phyloP scores from a whole-genome alignment of 2,888 invertebrate genomes.

The Caenorhabditis sp. region DNA sequence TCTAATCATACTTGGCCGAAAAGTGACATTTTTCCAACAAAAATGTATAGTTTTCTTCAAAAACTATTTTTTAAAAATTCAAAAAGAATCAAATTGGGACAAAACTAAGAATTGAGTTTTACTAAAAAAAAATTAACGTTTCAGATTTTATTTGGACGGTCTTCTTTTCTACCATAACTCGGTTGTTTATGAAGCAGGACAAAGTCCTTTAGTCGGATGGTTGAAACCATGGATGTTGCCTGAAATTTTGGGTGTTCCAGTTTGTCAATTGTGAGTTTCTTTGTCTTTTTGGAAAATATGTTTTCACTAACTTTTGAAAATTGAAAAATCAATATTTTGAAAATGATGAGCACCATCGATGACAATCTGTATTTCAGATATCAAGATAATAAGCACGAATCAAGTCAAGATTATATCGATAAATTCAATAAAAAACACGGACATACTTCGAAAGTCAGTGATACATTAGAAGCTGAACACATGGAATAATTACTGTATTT shows the following conservation, averaged over 20 bases:
- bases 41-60: too few species aligned
- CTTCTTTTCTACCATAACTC: constrained; percentile 88
- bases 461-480: constrained; percentile 15
- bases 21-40: too few species aligned
- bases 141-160: constrained; percentile 79
- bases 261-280: constrained; percentile 32
- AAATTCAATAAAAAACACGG: constrained; percentile 56
- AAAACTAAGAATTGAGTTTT: too few species aligned
- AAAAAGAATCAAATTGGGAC: too few species aligned
- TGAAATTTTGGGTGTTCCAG: constrained; percentile 56
- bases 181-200: constrained; percentile 79
- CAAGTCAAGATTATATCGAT: constrained; percentile 55
- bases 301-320: too few species aligned
- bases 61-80: too few species aligned
- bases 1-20: too few species aligned
- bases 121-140: constrained; percentile 15
- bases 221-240: constrained; percentile 76
- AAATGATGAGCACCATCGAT: too few species aligned
- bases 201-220: constrained; percentile 90
- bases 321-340: too few species aligned
- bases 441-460: constrained; percentile 38
- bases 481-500: not conserved
- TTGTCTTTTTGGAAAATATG: not conserved
- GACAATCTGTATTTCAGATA: not conserved
- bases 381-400: constrained; percentile 4